phyloP scores from a whole-genome alignment of 2,797 vertebrate species.

The Gymnoscopelus microlampas region DNA sequence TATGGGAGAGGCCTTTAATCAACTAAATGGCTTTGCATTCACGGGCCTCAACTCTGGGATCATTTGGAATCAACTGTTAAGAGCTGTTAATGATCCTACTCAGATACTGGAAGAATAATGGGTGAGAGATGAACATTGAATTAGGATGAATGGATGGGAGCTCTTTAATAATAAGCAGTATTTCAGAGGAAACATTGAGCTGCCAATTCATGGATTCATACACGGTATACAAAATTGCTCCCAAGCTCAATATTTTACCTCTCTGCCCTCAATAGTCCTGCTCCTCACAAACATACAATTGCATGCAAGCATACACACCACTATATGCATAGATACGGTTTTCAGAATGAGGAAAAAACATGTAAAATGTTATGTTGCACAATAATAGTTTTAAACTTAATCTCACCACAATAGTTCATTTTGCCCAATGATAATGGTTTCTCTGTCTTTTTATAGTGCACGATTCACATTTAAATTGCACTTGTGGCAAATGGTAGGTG shows the following conservation, averaged over 20 bases:
- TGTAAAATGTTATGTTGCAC: too few species aligned
- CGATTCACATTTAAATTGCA: constrained; percentile 15
- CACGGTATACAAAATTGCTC: too few species aligned
- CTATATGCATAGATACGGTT: too few species aligned
- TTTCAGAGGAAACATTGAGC: background rate
- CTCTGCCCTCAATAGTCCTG: too few species aligned
- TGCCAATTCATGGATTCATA: too few species aligned
- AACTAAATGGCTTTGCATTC: constrained; percentile 71
- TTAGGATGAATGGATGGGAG: constrained; percentile 32
- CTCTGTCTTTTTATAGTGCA: constrained; percentile 27
- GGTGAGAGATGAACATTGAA: constrained; percentile 56
- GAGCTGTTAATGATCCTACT: background rate
- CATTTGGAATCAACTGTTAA: constrained; percentile 54
- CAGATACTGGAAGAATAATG: constrained; percentile 57
- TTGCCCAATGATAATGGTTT: constrained; percentile 19
- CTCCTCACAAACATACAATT: too few species aligned
- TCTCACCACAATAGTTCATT: constrained; percentile 32
- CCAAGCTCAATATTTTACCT: too few species aligned
- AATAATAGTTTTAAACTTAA: constrained; percentile 32
- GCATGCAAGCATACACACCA: too few species aligned
- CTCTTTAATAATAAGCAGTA: constrained; percentile 36
- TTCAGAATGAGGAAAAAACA: too few species aligned
- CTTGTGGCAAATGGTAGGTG: constrained; percentile 7
- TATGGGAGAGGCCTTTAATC: constrained; percentile 65
- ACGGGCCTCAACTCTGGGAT: constrained; percentile 64